phyloP scores from a whole-genome alignment of 1,140 invertebrate species.

The Ceratosolen fusciceps region DNA sequence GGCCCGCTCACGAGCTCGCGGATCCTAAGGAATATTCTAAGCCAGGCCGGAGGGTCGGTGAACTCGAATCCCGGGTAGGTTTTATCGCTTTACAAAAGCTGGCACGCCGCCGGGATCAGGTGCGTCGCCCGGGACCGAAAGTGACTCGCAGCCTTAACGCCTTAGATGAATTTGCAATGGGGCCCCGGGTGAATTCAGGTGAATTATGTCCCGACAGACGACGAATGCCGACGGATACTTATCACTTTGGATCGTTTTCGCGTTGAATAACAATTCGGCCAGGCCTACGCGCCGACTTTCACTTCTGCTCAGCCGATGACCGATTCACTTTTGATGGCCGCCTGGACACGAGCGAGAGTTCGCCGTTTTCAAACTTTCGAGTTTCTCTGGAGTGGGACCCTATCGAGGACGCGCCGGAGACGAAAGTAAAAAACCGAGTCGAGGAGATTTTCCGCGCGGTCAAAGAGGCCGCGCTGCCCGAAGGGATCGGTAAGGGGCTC shows the following conservation, averaged over 20 bases:
- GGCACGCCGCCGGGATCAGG: neutral
- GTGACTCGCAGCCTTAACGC: neutral
- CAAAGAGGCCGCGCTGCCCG: too few relatives aligned
- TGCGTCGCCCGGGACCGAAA: neutral
- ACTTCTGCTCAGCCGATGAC: neutral
- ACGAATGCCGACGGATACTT: neutral
- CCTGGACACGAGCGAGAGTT: neutral
- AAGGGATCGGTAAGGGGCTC: too few relatives aligned
- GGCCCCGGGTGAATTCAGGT: neutral
- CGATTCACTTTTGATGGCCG: slow-evolving; percentile 3
- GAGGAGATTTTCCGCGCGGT: neutral
- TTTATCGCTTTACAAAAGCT: neutral
- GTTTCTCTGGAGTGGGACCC: too few relatives aligned
- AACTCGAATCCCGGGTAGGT: neutral
- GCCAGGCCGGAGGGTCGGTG: neutral
- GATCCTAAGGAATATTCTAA: neutral
- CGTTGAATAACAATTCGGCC: neutral
- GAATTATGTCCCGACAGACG: neutral
- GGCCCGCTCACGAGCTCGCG: neutral
- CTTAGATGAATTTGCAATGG: neutral
- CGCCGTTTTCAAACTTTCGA: neutral
- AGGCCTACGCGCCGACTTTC: neutral
- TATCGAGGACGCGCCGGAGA: neutral
- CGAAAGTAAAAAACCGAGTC: neutral
- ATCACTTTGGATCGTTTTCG: neutral